Evolutionary conservation across 2,113 vertebrate species (phyloP).

Genomic region (Rhagologus leucostigma): DNA sequence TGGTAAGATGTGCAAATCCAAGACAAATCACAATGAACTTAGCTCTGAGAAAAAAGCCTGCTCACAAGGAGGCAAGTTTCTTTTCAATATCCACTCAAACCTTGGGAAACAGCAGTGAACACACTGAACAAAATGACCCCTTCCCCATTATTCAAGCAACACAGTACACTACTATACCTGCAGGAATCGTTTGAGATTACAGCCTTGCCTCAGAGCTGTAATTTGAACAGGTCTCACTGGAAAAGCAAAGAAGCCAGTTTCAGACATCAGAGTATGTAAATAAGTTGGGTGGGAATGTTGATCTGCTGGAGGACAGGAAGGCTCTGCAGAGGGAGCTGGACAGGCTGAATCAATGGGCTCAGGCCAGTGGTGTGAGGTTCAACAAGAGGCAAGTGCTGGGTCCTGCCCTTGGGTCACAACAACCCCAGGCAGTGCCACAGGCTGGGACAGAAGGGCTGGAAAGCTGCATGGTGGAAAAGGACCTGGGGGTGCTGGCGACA

Average conservation of each 20-base stretch:
- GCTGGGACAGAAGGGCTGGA: not conserved
- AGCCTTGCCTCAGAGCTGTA: not conserved
- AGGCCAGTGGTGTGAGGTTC: not conserved
- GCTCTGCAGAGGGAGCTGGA: not conserved
- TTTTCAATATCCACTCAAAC: not conserved
- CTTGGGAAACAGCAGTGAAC: not conserved
- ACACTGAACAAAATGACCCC: not conserved
- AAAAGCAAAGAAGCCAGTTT: not conserved
- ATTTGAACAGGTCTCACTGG: not conserved
- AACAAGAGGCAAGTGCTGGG: accelerated
- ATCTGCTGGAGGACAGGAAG: not conserved
- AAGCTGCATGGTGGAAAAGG: not conserved
- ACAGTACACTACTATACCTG: not conserved
- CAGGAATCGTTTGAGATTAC: not conserved
- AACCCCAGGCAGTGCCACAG: not conserved
- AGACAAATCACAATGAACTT: not conserved
- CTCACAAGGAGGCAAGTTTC: not conserved
- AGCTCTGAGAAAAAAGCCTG: not conserved
- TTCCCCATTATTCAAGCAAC: not conserved
- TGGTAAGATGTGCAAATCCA: not conserved
- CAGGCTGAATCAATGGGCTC: not conserved
- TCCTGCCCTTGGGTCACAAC: not conserved
- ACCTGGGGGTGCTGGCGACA: not conserved
- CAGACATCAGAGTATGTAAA: not conserved
- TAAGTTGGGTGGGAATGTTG: not conserved